phyloP scores from a whole-genome alignment of 2,113 vertebrate genomes.

The Narcine bancroftii region DNA sequence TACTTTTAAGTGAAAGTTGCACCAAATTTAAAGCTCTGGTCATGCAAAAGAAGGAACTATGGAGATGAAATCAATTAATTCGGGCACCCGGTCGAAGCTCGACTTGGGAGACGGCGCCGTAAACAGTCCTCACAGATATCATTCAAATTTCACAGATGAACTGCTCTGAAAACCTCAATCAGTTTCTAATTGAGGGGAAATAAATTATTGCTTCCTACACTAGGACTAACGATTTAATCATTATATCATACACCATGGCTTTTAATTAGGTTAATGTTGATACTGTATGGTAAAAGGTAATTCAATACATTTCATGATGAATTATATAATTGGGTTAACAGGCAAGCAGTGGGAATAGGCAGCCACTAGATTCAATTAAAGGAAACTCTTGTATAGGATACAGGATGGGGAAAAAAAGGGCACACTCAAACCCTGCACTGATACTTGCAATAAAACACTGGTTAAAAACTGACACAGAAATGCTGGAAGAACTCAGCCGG shows the following conservation, averaged over 20 bases:
- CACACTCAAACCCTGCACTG: conserved; percentile 42
- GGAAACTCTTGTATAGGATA: conserved; percentile 35
- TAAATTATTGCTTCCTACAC: conserved; percentile 93
- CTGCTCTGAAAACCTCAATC: conserved; percentile 98
- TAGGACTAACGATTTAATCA: conserved; percentile 97
- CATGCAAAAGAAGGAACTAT: background rate
- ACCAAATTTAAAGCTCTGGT: background rate
- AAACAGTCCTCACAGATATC: conserved; percentile 80
- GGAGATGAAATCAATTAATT: conserved; percentile 29
- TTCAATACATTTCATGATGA: conserved; percentile 77
- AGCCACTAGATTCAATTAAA: conserved; percentile 64
- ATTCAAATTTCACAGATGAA: conserved; percentile 99
- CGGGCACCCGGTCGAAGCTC: conserved; percentile 38
- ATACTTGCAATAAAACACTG: background rate
- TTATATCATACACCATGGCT: conserved; percentile 84
- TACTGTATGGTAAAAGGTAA: conserved; percentile 83
- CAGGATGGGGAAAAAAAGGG: conserved; percentile 45
- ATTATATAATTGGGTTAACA: conserved; percentile 85
- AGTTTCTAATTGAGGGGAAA: conserved; percentile 94
- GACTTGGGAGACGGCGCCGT: conserved; percentile 67
- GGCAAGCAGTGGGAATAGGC: conserved; percentile 66
- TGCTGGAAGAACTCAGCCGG: no score
- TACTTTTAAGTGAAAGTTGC: background rate
- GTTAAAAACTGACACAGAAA: no score
- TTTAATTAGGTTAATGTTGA: conserved; percentile 91